Evolutionary conservation across 2,888 invertebrate genomes (phyloP).

Genomic region (Protonemura montana): DNA sequence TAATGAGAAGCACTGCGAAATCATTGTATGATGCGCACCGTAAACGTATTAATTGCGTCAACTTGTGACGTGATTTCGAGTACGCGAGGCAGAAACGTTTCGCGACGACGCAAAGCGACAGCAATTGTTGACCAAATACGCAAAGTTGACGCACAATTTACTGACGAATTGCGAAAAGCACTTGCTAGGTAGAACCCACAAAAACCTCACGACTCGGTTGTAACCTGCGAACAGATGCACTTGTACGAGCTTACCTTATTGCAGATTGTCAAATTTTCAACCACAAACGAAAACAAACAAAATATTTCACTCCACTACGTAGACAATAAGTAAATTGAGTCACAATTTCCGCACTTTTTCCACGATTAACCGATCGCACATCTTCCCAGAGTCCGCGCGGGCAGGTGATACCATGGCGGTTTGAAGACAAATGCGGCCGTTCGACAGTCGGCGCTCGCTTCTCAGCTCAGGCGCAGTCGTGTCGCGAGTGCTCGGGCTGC

Average conservation of each 20-base stretch:
- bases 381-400: constrained; percentile 44
- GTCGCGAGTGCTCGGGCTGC: neutral
- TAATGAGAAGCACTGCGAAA: neutral
- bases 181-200: neutral
- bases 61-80: neutral
- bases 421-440: neutral
- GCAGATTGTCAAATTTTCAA: constrained; percentile 5
- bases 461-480: neutral
- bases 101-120: neutral
- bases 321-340: neutral
- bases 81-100: neutral
- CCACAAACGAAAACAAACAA: neutral
- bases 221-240: neutral
- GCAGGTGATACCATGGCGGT: constrained; percentile 52
- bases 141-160: neutral
- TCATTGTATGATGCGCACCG: neutral
- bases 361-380: constrained; percentile 34
- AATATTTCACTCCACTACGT: neutral
- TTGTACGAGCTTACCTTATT: neutral
- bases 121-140: neutral
- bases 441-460: neutral
- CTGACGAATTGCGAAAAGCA: neutral
- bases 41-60: neutral
- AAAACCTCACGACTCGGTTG: neutral
- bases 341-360: constrained; percentile 12